These are phyloP conservation scores for Acrocera orbiculus DNA, from an alignment of 2,888 invertebrate species.

Conservation along the genomic window DNA sequence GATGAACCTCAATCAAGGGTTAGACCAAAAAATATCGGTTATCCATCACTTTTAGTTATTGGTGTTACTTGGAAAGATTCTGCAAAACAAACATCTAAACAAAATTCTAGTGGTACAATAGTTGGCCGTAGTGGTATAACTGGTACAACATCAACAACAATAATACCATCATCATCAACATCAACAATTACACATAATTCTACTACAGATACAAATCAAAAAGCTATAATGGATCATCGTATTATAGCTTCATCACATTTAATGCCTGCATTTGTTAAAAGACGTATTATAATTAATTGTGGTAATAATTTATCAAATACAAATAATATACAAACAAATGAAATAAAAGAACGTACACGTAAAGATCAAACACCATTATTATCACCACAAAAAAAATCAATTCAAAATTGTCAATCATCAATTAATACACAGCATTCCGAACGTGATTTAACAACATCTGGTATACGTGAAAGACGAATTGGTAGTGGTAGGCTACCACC, in stretches of 20 bases:
- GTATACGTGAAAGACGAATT: conserved; percentile 40
- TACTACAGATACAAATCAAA: no score
- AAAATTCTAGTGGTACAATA: conserved; percentile 14
- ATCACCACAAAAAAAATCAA: conserved; percentile 71
- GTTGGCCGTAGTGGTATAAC: not conserved
- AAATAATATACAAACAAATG: conserved; percentile 33
- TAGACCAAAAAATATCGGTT: conserved; percentile 51
- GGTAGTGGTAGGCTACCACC: conserved; percentile 72
- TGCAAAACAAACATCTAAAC: conserved; percentile 36
- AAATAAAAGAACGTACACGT: conserved; percentile 58
- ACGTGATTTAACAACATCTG: conserved; percentile 1
- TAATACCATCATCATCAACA: no score
- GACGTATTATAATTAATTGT: conserved; percentile 15
- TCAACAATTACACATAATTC: no score
- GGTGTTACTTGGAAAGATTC: conserved; percentile 35
- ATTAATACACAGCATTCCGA: conserved; percentile 5
- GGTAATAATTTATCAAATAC: not conserved
- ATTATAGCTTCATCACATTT: conserved; percentile 26
- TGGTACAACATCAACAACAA: conserved; percentile 5
- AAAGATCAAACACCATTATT: conserved; percentile 62
- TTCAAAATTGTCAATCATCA: conserved; percentile 67
- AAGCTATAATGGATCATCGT: conserved; percentile 23
- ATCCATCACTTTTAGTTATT: conserved; percentile 23
- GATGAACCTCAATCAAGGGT: conserved; percentile 49
- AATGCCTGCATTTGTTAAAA: conserved; percentile 30